phyloP scores from a whole-genome alignment of 2,113 vertebrate genomes.

The Mandrillus leucophaeus region DNA sequence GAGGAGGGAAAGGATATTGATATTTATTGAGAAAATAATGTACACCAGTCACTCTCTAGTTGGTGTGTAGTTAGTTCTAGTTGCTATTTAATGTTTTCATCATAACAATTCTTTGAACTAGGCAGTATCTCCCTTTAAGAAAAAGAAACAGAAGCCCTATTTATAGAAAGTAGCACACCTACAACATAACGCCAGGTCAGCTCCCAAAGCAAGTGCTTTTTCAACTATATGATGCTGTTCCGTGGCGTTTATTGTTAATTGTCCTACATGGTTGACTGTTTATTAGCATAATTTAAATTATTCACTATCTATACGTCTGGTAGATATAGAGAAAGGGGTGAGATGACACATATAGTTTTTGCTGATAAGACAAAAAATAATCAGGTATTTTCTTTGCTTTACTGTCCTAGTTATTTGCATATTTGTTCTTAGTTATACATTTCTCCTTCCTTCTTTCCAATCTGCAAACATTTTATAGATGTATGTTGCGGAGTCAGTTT shows the following conservation, averaged over 20 bases:
- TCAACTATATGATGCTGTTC: not conserved
- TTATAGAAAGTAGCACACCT: conserved; percentile 21
- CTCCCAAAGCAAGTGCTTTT: not conserved
- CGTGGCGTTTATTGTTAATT: conserved; percentile 54
- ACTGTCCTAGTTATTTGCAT: not conserved
- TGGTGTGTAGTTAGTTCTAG: not conserved
- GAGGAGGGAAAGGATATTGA: not conserved
- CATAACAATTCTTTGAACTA: not conserved
- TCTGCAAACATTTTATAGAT: not conserved
- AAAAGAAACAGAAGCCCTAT: not conserved
- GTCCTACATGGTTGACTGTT: not conserved
- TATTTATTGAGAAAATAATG: not conserved
- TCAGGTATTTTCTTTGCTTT: not conserved
- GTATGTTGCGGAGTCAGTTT: not conserved
- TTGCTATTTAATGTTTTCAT: not conserved
- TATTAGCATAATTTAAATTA: conserved; percentile 46
- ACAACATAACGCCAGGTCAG: not conserved
- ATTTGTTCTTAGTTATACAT: not conserved
- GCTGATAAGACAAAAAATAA: not conserved
- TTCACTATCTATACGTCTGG: not conserved
- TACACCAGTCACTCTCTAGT: not conserved
- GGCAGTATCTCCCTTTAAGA: not conserved
- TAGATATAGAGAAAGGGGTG: not conserved
- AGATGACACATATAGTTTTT: not conserved
- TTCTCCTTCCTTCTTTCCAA: not conserved